Evolutionary conservation across 2,113 vertebrate genomes (phyloP).

Genomic region (Odobenus rosmarus): DNA sequence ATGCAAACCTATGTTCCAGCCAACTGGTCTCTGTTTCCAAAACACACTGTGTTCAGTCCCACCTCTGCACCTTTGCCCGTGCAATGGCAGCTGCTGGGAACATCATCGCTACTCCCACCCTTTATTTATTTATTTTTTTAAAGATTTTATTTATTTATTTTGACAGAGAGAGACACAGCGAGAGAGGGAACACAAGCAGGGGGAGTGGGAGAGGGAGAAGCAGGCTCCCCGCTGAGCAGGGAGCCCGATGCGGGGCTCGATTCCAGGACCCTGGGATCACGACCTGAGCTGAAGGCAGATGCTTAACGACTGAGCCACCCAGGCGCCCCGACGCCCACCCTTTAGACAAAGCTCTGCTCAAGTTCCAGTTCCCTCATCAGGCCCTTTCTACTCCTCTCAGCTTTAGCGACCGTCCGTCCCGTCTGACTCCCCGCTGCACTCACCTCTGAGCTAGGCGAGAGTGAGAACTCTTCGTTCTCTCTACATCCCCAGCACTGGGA

Average conservation of each 20-base stretch:
- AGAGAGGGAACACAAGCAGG: no score
- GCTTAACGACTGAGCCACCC: no score
- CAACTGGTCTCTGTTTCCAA: slow-evolving; percentile 67
- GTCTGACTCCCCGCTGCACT: not conserved
- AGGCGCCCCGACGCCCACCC: not conserved
- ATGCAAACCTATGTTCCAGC: slow-evolving; percentile 30
- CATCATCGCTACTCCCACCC: not conserved
- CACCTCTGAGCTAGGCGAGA: not conserved
- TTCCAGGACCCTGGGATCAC: no score
- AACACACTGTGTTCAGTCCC: not conserved
- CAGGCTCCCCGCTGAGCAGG: no score
- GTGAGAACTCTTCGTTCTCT: not conserved
- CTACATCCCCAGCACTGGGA: not conserved
- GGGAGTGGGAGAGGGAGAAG: no score
- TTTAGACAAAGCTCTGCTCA: not conserved
- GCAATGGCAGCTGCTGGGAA: not conserved
- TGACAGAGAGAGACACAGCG: no score
- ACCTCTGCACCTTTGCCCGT: not conserved
- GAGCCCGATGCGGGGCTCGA: no score
- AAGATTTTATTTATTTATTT: no score
- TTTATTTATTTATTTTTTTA: no score
- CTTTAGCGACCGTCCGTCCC: rapidly evolving
- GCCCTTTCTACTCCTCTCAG: not conserved
- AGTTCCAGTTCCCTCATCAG: not conserved
- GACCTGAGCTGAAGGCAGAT: no score